phyloP scores from a whole-genome alignment of 2,888 invertebrate genomes.

The Cantharis rufa region DNA sequence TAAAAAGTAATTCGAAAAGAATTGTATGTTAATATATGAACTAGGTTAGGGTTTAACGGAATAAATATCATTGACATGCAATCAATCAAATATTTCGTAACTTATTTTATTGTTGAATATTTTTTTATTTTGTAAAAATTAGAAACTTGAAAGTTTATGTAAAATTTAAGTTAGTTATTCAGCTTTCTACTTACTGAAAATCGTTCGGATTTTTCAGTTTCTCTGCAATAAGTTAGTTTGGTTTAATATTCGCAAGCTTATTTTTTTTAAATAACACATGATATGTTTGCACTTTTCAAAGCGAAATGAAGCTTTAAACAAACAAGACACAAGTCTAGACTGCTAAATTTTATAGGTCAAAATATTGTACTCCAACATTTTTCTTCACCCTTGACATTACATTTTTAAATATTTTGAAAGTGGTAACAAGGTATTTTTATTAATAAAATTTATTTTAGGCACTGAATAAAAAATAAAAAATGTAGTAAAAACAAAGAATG shows the following conservation, averaged over 20 bases:
- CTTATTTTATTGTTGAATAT: background rate
- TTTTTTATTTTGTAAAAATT: background rate
- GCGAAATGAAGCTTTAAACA: background rate
- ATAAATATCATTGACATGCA: conserved; percentile 1
- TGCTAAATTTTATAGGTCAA: background rate
- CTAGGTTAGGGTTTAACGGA: conserved; percentile 3
- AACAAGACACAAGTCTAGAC: background rate
- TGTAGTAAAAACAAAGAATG: too few species aligned
- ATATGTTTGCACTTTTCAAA: background rate
- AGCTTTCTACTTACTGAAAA: background rate
- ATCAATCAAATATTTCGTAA: background rate
- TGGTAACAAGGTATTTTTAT: background rate
- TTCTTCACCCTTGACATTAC: background rate
- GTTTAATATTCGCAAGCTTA: background rate
- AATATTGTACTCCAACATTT: background rate
- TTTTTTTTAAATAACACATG: background rate
- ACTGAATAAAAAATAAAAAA: background rate
- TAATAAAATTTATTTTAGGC: background rate
- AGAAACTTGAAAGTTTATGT: background rate
- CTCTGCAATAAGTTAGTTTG: background rate
- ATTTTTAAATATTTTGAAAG: background rate
- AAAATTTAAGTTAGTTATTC: background rate
- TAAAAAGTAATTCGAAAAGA: background rate
- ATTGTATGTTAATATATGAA: conserved; percentile 2
- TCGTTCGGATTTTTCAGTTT: background rate